A percentile compares a stretch with the other conserved stretches of the same genome.
phyloP scores from a whole-genome alignment of 2,888 invertebrate genomes.

The Tenodera sinensis region DNA sequence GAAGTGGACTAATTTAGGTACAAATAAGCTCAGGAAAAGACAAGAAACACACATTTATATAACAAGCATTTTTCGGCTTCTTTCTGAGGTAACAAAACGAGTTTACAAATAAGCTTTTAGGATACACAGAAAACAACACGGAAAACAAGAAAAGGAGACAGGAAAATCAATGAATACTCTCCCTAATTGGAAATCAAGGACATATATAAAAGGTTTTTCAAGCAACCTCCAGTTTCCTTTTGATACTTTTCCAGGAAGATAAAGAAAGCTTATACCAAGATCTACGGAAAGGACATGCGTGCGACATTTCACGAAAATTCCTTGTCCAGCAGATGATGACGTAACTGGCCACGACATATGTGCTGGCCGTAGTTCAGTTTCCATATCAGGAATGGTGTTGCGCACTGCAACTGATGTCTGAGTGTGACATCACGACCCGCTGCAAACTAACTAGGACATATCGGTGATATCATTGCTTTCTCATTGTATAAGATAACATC shows the following conservation, averaged over 20 bases:
- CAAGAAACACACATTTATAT: no score
- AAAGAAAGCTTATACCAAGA: not conserved
- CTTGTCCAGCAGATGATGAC: not conserved
- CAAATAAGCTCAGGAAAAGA: no score
- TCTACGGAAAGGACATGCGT: not conserved
- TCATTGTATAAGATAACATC: not conserved
- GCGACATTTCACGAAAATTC: not conserved
- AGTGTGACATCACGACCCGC: not conserved
- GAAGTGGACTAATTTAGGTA: no score
- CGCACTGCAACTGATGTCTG: not conserved
- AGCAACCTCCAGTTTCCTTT: not conserved
- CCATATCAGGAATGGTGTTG: not conserved
- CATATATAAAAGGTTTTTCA: no score
- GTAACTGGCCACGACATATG: not conserved
- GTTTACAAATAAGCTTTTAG: no score
- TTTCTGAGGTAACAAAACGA: no score
- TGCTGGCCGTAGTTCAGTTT: not conserved
- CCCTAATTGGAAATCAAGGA: no score
- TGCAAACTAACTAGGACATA: not conserved
- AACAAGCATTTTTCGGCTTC: no score
- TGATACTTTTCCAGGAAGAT: not conserved
- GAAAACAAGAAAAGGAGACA: no score
- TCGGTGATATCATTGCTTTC: not conserved
- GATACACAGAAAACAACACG: no score
- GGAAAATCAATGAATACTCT: no score